Conservation (phyloP, 2,113 vertebrate genomes). For the Grammomys dolichurus region DNA sequence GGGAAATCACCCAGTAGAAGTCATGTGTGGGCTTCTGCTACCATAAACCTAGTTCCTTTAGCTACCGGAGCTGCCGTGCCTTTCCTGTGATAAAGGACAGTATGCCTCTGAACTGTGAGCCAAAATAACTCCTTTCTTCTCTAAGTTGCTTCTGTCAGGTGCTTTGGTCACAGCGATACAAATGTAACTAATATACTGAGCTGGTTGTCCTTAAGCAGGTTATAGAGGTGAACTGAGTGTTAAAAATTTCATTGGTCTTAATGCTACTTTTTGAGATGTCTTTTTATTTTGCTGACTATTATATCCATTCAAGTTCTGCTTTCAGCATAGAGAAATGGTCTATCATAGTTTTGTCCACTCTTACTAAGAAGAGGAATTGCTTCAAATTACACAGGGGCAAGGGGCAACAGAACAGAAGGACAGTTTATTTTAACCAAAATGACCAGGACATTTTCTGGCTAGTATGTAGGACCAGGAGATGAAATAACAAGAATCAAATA, state of each 20-base stretch:
- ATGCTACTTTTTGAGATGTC: neutral
- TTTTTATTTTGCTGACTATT: slow-evolving; percentile 24
- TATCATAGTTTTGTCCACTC: neutral
- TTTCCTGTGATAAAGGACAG: neutral
- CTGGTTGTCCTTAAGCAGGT: neutral
- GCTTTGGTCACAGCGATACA: neutral
- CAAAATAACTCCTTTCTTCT: neutral
- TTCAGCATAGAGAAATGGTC: neutral
- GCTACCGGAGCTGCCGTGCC: no score
- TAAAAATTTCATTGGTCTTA: neutral
- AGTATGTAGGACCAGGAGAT: neutral
- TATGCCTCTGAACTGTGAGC: neutral
- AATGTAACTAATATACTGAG: neutral
- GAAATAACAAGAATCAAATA: neutral
- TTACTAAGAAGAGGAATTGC: neutral
- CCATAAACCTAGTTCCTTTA: neutral
- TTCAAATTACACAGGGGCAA: neutral
- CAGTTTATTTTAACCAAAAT: slow-evolving; percentile 26
- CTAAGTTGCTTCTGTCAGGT: neutral
- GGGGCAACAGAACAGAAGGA: neutral
- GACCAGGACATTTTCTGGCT: neutral
- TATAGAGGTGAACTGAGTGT: neutral
- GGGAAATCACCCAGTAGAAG: neutral
- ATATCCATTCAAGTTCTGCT: neutral
- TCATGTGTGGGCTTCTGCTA: neutral